Base-by-base conservation (phyloP, 2,888 invertebrate species). In the Cryptocheilus praepositus region DNA sequence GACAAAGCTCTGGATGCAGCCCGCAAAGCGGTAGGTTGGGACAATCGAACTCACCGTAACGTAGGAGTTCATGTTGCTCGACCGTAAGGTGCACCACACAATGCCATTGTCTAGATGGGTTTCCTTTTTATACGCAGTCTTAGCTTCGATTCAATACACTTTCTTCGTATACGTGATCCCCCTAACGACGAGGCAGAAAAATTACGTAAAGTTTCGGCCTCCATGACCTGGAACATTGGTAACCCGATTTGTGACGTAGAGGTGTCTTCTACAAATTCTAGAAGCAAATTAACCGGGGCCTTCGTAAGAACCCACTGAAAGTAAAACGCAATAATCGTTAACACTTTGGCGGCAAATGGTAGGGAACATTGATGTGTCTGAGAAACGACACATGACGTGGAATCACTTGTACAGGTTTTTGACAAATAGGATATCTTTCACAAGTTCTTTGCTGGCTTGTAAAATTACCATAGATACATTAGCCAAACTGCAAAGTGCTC, bases 101-200 rank as follows among this genome's bases (percentile, higher is more conserved):
- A 72, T 76, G 68, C 61, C 57, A 64, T 62, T 70, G 69, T 58
- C 52, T 56, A 45, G 49, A 66, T 22, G 52, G 66, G 44, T 64
- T 44, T 70, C 22, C 73, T 76, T 77, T 81, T 81, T 82, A 81
- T 81, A 81, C 61, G 46, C 54, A 55, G 25, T 18, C 49, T n/a
- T 5, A 13, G 49, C 18, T 44, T 7, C 21, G 43, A 55, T 63
- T 16, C 58, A 25, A 54, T 58, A 55, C 64, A 67, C 67, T 68
- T 68, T 68, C 65, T 56, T 66, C 54, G 16, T 5, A 15, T 64
- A 68, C 65, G 67, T 68, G 65, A 67, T n/a, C 44, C 21, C 65
- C 18, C 22, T 55, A 28, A 25, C 43, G 55, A 64, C 54, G 55
- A 64, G 59, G 36, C 28, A 18, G 59, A 21, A 28, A 43, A 52